Percentiles rank a stretch among this genome's conserved stretches.
Evolutionary conservation across 2,888 invertebrate species (phyloP).

Genomic region (Notodonta dromedarius): DNA sequence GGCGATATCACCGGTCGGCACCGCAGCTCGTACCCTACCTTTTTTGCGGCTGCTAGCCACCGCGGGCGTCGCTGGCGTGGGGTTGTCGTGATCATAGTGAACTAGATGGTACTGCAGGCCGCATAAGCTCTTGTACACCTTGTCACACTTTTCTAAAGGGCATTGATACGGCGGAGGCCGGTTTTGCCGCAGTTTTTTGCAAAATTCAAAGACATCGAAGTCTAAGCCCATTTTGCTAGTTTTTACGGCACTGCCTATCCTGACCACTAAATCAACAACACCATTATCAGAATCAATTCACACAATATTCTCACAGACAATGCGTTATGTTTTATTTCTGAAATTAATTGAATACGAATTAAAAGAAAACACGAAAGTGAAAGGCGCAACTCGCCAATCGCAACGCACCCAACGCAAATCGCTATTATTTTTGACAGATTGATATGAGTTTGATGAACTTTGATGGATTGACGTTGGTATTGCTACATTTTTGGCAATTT

Average conservation of each 20-base stretch:
- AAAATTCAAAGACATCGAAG: constrained; percentile 94
- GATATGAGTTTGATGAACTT: neutral
- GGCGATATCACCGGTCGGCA: constrained; percentile 83
- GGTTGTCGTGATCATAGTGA: constrained; percentile 93
- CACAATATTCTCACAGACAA: constrained; percentile 6
- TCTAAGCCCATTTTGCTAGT: constrained; percentile 88
- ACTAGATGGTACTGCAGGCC: constrained; percentile 94
- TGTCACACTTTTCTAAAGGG: constrained; percentile 93
- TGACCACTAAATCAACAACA: constrained; percentile 13
- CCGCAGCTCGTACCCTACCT: constrained; percentile 83
- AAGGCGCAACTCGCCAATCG: constrained; percentile 22
- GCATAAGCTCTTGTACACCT: constrained; percentile 93
- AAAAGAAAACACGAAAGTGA: constrained; percentile 36
- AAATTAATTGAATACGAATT: constrained; percentile 22
- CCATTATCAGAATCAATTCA: constrained; percentile 17
- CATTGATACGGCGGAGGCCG: constrained; percentile 94
- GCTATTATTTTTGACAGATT: neutral
- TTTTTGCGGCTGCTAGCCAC: constrained; percentile 87
- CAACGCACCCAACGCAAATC: no score
- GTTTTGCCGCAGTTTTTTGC: constrained; percentile 91
- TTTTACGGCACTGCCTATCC: constrained; percentile 19
- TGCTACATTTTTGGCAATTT: neutral
- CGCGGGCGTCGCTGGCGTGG: constrained; percentile 86
- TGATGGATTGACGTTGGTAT: no score
- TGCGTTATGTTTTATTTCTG: constrained; percentile 10